Base-by-base conservation (phyloP, 2,797 vertebrate genomes). In the Schizopygopsis pylzovi region DNA sequence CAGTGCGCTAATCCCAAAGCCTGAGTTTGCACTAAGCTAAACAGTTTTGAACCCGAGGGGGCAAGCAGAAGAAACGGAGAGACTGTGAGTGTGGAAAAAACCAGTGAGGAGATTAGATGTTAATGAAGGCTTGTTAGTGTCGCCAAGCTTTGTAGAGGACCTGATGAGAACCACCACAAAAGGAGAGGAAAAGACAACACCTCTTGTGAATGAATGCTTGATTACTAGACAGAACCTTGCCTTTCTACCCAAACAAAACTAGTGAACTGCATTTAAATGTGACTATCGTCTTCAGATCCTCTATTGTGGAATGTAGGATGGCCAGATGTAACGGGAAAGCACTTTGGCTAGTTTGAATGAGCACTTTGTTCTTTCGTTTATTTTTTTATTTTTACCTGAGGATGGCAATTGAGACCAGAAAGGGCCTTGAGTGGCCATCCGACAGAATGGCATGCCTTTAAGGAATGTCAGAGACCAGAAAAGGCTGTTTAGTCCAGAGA, bases 81-180 rank as follows among this genome's bases (percentile, higher is more conserved):
- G 71, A 67, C 37, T 80, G 75, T 71, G 87, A 88, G 87, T 47
- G 82, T 52, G 79, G 84, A 88, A 37, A 88, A 86, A 87, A 89
- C 83, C 86, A 59, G 68, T 80, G 80, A 37, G 49, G 83, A 85
- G 71, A 90, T 94, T 91, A 93, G 77, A 67, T 88, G 92, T 94
- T 94, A 94, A 91, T 88, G 67, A 82, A 86, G 87, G 86, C 81
- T 37, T 77, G 90, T 94, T 94, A 91, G 92, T 87, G 18, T 77
- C 90, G 90, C 85, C 82, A 47, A 88, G 83, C 79, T 85, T 71
- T 83, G 70, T 65, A 86, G 85, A 85, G 67, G 81, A 88, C 83
- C 78, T 82, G 83, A 87, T 68, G 63, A 89, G 85, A 88, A 76
- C 43, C 47, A 59, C 25, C 82, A 75, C 49, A 28, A 78, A 72